Conservation (phyloP, 2,888 invertebrate genomes). For the Idaea straminata region DNA sequence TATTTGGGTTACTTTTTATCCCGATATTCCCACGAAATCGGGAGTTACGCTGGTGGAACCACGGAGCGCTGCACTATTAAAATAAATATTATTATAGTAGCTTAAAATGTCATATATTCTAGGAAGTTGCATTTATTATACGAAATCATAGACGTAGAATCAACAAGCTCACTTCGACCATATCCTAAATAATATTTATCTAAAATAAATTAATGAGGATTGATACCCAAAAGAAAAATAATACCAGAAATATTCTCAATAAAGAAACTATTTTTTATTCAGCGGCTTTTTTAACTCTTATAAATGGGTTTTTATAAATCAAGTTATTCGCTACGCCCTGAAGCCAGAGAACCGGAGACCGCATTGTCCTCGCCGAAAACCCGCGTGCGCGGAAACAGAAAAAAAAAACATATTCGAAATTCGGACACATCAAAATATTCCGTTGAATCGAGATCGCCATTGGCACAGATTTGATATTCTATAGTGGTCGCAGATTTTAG, state of each 20-base stretch:
- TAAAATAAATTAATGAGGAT: too few species aligned
- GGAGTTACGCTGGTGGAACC: too few species aligned
- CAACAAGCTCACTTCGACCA: too few species aligned
- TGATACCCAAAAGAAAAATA: background rate
- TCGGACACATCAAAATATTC: constrained; percentile 69
- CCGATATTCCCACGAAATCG: too few species aligned
- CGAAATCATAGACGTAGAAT: too few species aligned
- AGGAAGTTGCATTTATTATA: too few species aligned
- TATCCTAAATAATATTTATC: too few species aligned
- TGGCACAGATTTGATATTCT: constrained; percentile 46
- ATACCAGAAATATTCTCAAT: constrained; percentile 1
- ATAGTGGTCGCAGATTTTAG: constrained; percentile 18
- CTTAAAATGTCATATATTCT: too few species aligned
- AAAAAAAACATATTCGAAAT: constrained; percentile 53
- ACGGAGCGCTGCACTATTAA: too few species aligned
- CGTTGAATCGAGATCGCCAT: constrained; percentile 53
- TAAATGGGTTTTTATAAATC: constrained; percentile 65
- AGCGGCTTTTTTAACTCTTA: constrained; percentile 30
- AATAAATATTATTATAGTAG: too few species aligned
- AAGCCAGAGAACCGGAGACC: constrained; percentile 12
- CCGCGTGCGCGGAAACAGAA: constrained; percentile 50
- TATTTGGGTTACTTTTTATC: too few species aligned
- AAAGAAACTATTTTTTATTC: constrained; percentile 13
- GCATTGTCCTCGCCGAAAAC: constrained; percentile 58
- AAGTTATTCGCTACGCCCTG: constrained; percentile 72